phyloP scores from a whole-genome alignment of 2,888 invertebrate species.

The Drepanosiphum platanoidis region DNA sequence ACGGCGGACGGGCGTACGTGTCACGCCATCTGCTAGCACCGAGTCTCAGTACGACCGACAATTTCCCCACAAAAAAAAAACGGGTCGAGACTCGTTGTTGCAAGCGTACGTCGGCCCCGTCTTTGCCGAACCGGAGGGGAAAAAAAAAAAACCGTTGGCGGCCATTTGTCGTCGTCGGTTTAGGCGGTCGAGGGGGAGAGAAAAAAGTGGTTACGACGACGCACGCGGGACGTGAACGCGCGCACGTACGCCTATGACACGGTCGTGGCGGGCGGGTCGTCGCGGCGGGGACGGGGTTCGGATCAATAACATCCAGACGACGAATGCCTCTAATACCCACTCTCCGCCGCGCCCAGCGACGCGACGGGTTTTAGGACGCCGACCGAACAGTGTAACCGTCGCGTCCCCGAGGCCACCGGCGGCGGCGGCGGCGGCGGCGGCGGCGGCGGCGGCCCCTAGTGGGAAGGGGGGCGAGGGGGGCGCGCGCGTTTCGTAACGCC shows the following conservation, averaged over 20 bases:
- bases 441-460: background rate
- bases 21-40: conserved; percentile 57
- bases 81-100: background rate
- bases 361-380: conserved; percentile 50
- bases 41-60: conserved; percentile 1
- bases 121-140: background rate
- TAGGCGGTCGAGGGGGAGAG: background rate
- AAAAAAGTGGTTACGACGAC: conserved; percentile 31
- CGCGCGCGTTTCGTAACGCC: conserved; percentile 42
- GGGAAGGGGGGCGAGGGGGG: background rate
- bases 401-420: conserved; percentile 54
- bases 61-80: conserved; percentile 23
- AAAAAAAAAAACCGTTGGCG: conserved; percentile 43
- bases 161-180: conserved; percentile 27
- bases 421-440: background rate
- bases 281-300: conserved; percentile 34
- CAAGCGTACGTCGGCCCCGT: too few species aligned
- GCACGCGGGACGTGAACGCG: conserved; percentile 5
- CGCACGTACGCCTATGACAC: conserved; percentile 25
- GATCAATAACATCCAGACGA: conserved; percentile 62
- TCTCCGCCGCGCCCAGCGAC: background rate
- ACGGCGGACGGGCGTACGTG: conserved; percentile 2
- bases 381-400: conserved; percentile 53
- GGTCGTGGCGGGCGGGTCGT: background rate
- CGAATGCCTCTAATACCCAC: conserved; percentile 25